Evolutionary conservation across 2,113 vertebrate genomes (phyloP).

Genomic region (Gambusia affinis): DNA sequence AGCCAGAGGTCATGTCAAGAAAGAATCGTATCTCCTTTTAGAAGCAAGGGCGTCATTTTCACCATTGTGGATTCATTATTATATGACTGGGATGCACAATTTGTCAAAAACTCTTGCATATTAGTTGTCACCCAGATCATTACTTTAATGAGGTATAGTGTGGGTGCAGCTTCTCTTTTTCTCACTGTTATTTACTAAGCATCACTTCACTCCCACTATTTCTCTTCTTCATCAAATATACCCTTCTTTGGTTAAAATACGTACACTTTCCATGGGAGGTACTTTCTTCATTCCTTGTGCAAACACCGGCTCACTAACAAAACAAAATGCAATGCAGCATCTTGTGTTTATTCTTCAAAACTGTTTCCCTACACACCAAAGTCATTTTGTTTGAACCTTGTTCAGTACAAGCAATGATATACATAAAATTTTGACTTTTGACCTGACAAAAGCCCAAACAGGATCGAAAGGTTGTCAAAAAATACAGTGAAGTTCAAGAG

Average conservation of each 20-base stretch:
- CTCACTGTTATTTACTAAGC: slow-evolving; percentile 13
- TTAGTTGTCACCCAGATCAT: slow-evolving; percentile 10
- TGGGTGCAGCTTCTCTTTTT: slow-evolving; percentile 46
- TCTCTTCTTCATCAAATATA: not conserved
- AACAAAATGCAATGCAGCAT: not conserved
- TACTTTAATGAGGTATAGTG: slow-evolving; percentile 53
- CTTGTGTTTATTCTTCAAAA: not conserved
- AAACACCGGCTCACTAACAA: not conserved
- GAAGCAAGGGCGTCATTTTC: not conserved
- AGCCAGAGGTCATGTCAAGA: not conserved
- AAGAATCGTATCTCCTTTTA: not conserved
- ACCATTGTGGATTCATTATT: not conserved
- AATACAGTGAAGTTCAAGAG: not conserved
- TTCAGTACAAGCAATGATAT: not conserved
- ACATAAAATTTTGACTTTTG: not conserved
- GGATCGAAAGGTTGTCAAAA: not conserved
- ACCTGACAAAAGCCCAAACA: not conserved
- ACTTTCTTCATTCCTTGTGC: not conserved
- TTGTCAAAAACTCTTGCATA: slow-evolving; percentile 19
- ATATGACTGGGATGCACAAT: not conserved
- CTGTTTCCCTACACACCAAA: too few species aligned
- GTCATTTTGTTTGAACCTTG: not conserved
- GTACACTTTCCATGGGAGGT: not conserved
- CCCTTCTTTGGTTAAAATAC: not conserved
- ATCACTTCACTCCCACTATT: slow-evolving; percentile 17